Conservation (phyloP, 2,888 invertebrate species). For the Oligia strigilis region DNA sequence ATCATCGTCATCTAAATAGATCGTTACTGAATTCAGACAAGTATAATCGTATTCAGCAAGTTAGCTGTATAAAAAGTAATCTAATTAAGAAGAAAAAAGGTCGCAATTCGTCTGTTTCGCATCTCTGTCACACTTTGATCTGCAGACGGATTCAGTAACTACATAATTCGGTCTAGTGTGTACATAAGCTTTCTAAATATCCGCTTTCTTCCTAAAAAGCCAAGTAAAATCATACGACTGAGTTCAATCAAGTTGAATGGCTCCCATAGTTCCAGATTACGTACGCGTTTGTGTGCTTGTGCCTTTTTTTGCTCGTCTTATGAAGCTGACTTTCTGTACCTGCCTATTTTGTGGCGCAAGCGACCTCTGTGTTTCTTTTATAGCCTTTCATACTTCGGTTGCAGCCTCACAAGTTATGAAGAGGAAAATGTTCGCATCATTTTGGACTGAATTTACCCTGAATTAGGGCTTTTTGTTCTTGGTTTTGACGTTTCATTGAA, state of each 20-base stretch:
- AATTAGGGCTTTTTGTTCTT: conserved; percentile 33
- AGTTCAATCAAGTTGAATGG: background rate
- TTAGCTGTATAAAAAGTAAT: background rate
- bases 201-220: background rate
- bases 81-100: background rate
- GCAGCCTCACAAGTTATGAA: conserved; percentile 51
- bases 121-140: background rate
- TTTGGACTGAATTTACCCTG: conserved; percentile 40
- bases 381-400: conserved; percentile 48
- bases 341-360: background rate
- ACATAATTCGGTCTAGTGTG: background rate
- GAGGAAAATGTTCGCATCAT: conserved; percentile 25
- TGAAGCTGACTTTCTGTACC: background rate
- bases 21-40: no score
- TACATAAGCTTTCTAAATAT: background rate
- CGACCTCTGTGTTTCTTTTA: conserved; percentile 52
- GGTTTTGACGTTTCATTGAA: conserved; percentile 27
- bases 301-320: background rate
- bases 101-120: background rate
- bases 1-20: background rate
- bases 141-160: background rate
- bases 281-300: background rate
- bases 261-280: background rate
- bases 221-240: background rate
- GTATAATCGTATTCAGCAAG: no score